Evolutionary conservation across 64 coral and sea anemone species (phyloP), one percentile per base, ranked within the genome.

Genomic region (Exaiptasia diaphana): DNA sequence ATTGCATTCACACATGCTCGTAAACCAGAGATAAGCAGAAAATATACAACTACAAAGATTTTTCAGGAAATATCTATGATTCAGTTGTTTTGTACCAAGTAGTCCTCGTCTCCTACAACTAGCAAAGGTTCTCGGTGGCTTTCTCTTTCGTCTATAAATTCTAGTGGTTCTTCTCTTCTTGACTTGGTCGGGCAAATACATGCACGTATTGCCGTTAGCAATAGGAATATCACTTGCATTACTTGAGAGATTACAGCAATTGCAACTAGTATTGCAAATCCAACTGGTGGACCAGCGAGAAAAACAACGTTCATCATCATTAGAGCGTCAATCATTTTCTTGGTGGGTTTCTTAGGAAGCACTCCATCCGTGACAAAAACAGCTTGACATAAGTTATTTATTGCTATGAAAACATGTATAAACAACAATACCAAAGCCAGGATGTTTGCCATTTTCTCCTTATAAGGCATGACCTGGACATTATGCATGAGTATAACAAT

Each of bases 331-430:
- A 93, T 26, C 5, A 60, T 15, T 0, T n/a, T 37, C 62, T 78
- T 67, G 17, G 57, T 41, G 1, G 78, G 69, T 24, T 78, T 78
- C 32, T 71, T 15, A 23, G 85, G 60, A 12, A 63, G 26, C 30
- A 55, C 53, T 31, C 90, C 78, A 40, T 32, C 48, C 13, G 90
- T 87, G 3, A 83, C 53, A 73, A 88, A 60, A 2, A 74, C 7
- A 0, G 90, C 84, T 58, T 83, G 65, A 9, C 33, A 33, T 1
- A 93, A 54, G 53, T 75, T 83, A 33, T 77, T 61, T 5, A 63
- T 87, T 22, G 83, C 90, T 37, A 93, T 87, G n/a, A 45, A 30
- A 50, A 87, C 70, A 22, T 86, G 60, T 20, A 39, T 44, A 39
- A 74, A 10, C 6, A 93, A 78, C 15, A 75, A 93, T 4, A 82